These are phyloP conservation scores for Cryptosula pallasiana DNA, from an alignment of 2,888 invertebrate species.

Conservation along the genomic window DNA sequence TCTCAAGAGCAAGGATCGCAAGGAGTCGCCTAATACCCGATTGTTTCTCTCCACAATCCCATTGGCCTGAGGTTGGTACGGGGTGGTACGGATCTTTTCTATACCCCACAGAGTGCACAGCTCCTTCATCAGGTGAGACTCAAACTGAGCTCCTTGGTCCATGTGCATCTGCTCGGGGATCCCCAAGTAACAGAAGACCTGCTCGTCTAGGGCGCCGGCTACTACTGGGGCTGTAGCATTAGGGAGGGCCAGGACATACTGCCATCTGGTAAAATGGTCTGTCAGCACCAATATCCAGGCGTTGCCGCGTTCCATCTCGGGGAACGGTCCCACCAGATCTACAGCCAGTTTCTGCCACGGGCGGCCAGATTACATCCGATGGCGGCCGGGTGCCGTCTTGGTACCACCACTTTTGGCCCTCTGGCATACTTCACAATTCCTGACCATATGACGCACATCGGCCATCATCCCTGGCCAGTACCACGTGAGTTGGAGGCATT, in stretches of 20 bases:
- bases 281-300: neutral
- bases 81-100: neutral
- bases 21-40: no score
- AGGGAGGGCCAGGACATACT: neutral
- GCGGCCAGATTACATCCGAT: no score
- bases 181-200: neutral
- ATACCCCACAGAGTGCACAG: neutral
- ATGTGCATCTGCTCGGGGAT: no score
- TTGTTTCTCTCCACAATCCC: no score
- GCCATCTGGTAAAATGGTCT: neutral
- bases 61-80: neutral
- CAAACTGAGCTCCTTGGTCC: no score
- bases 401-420: neutral
- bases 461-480: neutral
- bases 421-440: neutral
- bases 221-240: neutral
- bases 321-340: neutral
- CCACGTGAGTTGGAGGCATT: neutral
- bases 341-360: neutral
- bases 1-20: no score
- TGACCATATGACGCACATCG: neutral
- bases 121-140: no score
- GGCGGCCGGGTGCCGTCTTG: neutral
- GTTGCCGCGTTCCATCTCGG: neutral
- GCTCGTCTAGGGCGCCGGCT: neutral